These are phyloP conservation scores for Benthosema pterotum DNA, from an alignment of 2,797 vertebrate species.

Conservation along the genomic window DNA sequence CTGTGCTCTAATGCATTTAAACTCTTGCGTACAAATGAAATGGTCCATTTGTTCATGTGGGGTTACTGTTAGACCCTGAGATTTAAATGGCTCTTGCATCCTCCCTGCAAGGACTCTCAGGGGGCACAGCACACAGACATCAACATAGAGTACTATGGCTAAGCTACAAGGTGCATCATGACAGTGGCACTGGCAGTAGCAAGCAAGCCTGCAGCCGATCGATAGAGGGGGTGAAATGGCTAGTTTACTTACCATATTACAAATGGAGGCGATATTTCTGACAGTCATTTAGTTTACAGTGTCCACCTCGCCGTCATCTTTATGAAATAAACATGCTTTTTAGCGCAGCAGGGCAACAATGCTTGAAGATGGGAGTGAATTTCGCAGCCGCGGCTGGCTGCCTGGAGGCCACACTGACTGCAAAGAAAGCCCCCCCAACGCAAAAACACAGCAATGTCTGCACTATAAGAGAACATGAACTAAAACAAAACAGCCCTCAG, in stretches of 20 bases:
- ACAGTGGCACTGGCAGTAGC: slow-evolving; percentile 14
- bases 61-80: too few species aligned
- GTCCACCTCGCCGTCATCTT: slow-evolving; percentile 92
- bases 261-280: slow-evolving; percentile 99
- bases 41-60: too few species aligned
- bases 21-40: too few species aligned
- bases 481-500: slow-evolving; percentile 22
- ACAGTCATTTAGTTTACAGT: slow-evolving; percentile 99
- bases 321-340: slow-evolving; percentile 86
- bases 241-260: slow-evolving; percentile 96
- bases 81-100: too few species aligned
- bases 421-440: slow-evolving; percentile 52
- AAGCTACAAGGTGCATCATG: slow-evolving; percentile 25
- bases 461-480: slow-evolving; percentile 44
- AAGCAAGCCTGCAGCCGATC: slow-evolving; percentile 47
- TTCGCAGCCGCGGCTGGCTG: slow-evolving; percentile 63
- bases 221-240: slow-evolving; percentile 35
- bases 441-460: slow-evolving; percentile 52
- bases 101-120: too few species aligned
- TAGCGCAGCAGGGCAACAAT: slow-evolving; percentile 60
- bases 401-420: slow-evolving; percentile 71
- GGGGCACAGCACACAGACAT: neutral
- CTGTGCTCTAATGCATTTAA: too few species aligned
- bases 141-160: neutral
- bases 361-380: slow-evolving; percentile 57